These are phyloP conservation scores for Phyllostomus hastatus DNA, from an alignment of 2,113 vertebrate species.

Conservation along the genomic window DNA sequence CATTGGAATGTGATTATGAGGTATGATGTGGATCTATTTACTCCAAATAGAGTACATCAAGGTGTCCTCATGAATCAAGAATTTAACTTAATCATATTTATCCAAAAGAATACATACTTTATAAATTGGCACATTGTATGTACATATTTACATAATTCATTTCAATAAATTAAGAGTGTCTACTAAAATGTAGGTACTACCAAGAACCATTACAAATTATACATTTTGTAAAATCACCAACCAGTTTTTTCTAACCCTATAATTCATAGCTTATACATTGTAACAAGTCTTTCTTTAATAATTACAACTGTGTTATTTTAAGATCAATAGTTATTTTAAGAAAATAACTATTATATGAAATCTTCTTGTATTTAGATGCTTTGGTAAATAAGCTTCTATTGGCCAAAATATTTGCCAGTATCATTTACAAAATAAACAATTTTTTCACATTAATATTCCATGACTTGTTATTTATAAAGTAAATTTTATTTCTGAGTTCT, in stretches of 20 bases:
- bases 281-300: neutral
- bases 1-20: neutral
- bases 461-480: neutral
- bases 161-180: neutral
- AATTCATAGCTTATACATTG: neutral
- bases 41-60: neutral
- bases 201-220: neutral
- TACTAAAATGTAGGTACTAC: neutral
- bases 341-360: neutral
- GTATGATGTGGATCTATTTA: neutral
- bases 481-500: neutral
- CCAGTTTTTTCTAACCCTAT: neutral
- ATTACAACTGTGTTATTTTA: neutral
- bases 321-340: neutral
- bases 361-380: neutral
- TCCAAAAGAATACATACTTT: neutral
- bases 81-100: neutral
- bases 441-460: neutral
- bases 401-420: neutral
- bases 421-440: neutral
- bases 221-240: neutral
- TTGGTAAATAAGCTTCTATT: neutral
- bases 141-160: neutral
- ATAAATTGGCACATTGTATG: neutral
- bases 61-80: neutral